A percentile compares a stretch with the other conserved stretches of the same genome.
phyloP scores from a whole-genome alignment of 2,797 vertebrate species.

The Ctenochaetus hawaiiensis region DNA sequence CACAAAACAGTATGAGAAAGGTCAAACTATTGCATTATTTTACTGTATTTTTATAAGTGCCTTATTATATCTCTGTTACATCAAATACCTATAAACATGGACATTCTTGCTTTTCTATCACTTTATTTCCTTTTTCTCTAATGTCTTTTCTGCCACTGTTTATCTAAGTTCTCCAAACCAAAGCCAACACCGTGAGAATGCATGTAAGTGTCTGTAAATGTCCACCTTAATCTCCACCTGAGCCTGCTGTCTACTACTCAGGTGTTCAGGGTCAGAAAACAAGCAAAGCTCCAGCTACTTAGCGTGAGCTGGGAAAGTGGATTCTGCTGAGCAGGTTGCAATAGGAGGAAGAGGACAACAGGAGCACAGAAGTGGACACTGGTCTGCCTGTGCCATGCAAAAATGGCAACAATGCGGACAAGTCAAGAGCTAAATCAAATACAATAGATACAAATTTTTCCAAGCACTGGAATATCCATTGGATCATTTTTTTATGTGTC shows the following conservation, averaged over 20 bases:
- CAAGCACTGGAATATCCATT: not conserved
- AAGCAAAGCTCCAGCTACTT: conserved; percentile 79
- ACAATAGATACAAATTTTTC: conserved; percentile 6
- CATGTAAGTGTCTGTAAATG: conserved; percentile 40
- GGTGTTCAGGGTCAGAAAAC: conserved; percentile 73
- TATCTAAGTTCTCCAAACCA: not conserved
- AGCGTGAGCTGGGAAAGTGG: conserved; percentile 78
- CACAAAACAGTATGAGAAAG: conserved; percentile 16
- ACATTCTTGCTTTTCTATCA: not conserved
- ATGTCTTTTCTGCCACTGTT: not conserved
- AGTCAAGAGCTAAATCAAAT: not conserved
- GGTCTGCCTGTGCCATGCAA: not conserved
- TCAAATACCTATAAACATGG: not conserved
- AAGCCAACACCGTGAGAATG: conserved; percentile 4
- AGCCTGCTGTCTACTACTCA: conserved; percentile 59
- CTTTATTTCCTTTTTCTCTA: not conserved
- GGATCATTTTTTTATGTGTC: conserved; percentile 11
- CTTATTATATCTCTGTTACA: not conserved
- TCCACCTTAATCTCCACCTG: conserved; percentile 74
- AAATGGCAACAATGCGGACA: conserved; percentile 8
- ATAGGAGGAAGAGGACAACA: conserved; percentile 40
- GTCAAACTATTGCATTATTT: not conserved
- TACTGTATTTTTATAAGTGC: not conserved
- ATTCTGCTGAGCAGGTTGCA: conserved; percentile 72
- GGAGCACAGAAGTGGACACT: conserved; percentile 21